Evolutionary conservation across 2,113 vertebrate genomes (phyloP), one percentile per base, ranked within the genome.

Genomic region (Antennarius striatus): DNA sequence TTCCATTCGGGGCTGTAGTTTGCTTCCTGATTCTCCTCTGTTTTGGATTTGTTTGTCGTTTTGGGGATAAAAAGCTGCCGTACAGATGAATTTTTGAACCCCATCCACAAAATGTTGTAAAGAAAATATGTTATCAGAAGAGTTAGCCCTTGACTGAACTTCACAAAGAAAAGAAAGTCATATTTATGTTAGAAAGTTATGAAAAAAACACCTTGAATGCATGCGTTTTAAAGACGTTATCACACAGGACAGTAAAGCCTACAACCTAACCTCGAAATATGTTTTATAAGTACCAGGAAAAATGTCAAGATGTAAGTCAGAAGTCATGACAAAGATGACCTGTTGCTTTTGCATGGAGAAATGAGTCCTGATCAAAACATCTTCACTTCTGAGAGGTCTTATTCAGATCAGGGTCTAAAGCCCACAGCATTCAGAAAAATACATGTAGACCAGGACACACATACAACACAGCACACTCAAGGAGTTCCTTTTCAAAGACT

Each of bases 401-500:
- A 36, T 36, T 36, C 32, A 36, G 32, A 36, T 36, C 32, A 36
- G 7, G 32, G 32, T 36, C 32, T 36, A 36, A 36, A 7, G 7
- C 32, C 32, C 32, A 36, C 32, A 36, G 7, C 1, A 4, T 17
- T 10, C 7, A 15, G 36, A 50, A 0, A 3, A 3, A 1, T 14
- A 43, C 28, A 51, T 9, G n/a, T 7, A 47, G 43, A 50, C 30
- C 5, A 13, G 3, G 4, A 49, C 47, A 46, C 29, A 47, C 22
- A 22, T 22, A 22, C 22, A 22, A 22, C 22, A 46, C 48, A 53
- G 52, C 50, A 36, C 16, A 58, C 47, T 54, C 17, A 5, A 14
- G 11, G 46, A 67, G 66, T 63, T 74, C 48, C 54, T 58, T 56
- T 71, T 39, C 77, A 75, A 75, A 74, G 59, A 17, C 67, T 80